Evolutionary conservation across 2,888 invertebrate genomes (phyloP).

Genomic region (Malthinus flaveolus): DNA sequence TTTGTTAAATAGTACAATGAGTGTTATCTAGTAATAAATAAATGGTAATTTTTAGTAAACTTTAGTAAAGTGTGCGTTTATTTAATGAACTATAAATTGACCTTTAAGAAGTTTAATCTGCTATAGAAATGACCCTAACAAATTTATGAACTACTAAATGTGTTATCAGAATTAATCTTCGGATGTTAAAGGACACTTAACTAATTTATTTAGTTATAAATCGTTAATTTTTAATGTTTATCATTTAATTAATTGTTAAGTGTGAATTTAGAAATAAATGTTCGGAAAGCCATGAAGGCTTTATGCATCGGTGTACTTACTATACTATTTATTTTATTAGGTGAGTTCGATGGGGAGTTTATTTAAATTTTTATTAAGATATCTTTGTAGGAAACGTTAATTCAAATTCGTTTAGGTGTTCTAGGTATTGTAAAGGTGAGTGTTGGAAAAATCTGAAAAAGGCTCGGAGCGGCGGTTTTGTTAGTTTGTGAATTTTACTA

Average conservation of each 20-base stretch:
- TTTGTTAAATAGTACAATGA: too few relatives aligned
- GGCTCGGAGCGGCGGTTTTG: too few relatives aligned
- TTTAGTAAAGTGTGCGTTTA: not conserved
- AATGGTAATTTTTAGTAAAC: not conserved
- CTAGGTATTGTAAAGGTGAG: constrained; percentile 37
- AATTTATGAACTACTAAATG: constrained; percentile 17
- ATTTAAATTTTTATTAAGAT: not conserved
- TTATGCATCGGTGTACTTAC: not conserved
- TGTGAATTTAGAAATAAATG: not conserved
- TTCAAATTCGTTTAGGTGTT: constrained; percentile 28
- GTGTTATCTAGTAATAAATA: too few relatives aligned
- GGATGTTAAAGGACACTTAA: constrained; percentile 21
- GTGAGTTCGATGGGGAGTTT: not conserved
- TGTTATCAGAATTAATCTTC: constrained; percentile 32
- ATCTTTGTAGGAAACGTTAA: constrained; percentile 6
- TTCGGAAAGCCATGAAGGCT: constrained; percentile 2
- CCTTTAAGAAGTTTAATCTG: constrained; percentile 15
- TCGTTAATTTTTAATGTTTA: not conserved
- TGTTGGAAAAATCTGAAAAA: not conserved
- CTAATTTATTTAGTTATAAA: not conserved
- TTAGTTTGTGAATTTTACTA: too few relatives aligned
- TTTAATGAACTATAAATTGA: constrained; percentile 22
- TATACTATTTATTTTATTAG: not conserved
- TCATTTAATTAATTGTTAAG: not conserved
- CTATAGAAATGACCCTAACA: constrained; percentile 18